These are phyloP conservation scores for Chaunax sp. DNA, from an alignment of 2,797 vertebrate species.

Conservation along the genomic window DNA sequence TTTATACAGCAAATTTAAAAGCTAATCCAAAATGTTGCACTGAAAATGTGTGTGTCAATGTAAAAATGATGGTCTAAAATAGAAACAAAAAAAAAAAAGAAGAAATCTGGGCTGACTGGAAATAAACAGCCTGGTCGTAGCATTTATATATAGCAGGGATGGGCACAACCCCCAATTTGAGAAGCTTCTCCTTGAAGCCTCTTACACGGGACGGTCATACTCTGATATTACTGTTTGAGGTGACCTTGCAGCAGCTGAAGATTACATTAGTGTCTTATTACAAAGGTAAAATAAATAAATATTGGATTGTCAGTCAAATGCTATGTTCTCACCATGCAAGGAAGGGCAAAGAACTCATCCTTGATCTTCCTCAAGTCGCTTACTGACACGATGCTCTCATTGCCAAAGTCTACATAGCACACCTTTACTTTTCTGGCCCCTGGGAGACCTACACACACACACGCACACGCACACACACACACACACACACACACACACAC, in stretches of 20 bases:
- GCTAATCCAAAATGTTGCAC: too few species aligned
- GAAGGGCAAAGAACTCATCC: slow-evolving; percentile 88
- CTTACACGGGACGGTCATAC: background rate
- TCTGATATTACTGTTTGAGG: background rate
- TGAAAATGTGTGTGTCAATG: too few species aligned
- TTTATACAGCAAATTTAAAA: too few species aligned
- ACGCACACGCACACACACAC: slow-evolving; percentile 4
- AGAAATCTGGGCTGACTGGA: too few species aligned
- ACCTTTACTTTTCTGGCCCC: slow-evolving; percentile 85
- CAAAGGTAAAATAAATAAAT: background rate
- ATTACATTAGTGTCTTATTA: background rate
- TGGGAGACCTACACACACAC: slow-evolving; percentile 82
- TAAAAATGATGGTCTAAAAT: too few species aligned
- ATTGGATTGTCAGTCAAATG: background rate
- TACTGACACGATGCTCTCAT: slow-evolving; percentile 78
- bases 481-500: too few species aligned
- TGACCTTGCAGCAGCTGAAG: background rate
- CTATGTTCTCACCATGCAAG: slow-evolving; percentile 85
- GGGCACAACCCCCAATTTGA: too few species aligned
- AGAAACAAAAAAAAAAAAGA: too few species aligned
- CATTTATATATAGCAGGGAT: too few species aligned
- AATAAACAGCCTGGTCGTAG: too few species aligned
- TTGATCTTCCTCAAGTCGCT: slow-evolving; percentile 87
- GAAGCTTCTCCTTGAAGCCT: too few species aligned
- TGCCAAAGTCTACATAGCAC: slow-evolving; percentile 90